Percentiles rank a stretch among this genome's conserved stretches.
phyloP scores from a whole-genome alignment of 2,888 invertebrate species.

The Calameuta filiformis region DNA sequence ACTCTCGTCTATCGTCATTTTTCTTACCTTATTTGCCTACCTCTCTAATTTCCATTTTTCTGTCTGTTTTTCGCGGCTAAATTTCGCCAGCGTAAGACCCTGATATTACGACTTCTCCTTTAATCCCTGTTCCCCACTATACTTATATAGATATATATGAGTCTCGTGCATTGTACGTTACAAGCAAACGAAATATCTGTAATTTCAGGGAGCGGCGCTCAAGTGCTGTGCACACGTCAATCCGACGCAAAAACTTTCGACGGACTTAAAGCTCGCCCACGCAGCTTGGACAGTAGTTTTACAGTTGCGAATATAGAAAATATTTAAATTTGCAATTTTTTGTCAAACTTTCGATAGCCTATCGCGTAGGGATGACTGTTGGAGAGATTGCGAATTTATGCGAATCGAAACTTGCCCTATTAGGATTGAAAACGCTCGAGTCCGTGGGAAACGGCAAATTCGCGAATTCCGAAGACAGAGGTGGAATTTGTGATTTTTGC shows the following conservation, averaged over 20 bases:
- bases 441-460: background rate
- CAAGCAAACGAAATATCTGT: constrained; percentile 25
- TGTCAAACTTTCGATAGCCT: constrained; percentile 17
- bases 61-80: background rate
- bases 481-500: background rate
- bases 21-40: background rate
- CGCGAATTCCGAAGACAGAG: background rate
- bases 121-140: background rate
- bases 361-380: constrained; percentile 12
- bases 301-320: constrained; percentile 24
- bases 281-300: background rate
- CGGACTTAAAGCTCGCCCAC: constrained; percentile 15
- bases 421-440: constrained; percentile 14
- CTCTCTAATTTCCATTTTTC: background rate
- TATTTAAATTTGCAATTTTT: constrained; percentile 38
- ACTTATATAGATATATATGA: constrained; percentile 2
- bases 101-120: background rate
- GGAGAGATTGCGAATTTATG: constrained; percentile 47
- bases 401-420: constrained; percentile 35
- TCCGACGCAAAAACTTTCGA: constrained; percentile 34
- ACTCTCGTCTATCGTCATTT: background rate
- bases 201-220: constrained; percentile 33
- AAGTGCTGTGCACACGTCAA: constrained; percentile 34
- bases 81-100: background rate
- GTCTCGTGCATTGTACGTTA: constrained; percentile 21